Evolutionary conservation across 2,113 vertebrate genomes (phyloP), one percentile per base, ranked within the genome.

Genomic region (Equus przewalskii): DNA sequence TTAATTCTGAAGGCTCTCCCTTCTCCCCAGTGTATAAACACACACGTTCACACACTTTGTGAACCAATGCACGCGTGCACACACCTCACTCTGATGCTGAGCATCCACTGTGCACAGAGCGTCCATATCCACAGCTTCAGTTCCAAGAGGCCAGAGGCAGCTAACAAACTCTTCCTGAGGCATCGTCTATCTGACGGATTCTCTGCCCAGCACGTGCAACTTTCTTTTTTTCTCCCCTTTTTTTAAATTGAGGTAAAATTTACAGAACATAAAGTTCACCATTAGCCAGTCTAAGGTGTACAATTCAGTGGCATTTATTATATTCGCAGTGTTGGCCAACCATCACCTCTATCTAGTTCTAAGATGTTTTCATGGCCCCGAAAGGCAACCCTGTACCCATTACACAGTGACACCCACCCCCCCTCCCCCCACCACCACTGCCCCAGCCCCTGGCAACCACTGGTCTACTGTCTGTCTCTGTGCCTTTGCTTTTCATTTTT

Each of bases 1-100:
- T 51, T 22, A 56, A 65, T 82, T 78, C 85, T 67, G 46, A 84
- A 60, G 21, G 83, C 5, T 6, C 10, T 33, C 41, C 70, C 51
- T 67, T 58, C 18, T 16, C 26, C 28, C 41, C 12, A 0, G 21
- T 81, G 28, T 65, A 10, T 18, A 83, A 72, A 58, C 14, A 24
- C 28, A 78, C 14, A 11, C 44, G 26, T 3, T 6, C 1, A 10
- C 46, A 28, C 22, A 24, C 36, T 64, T 22, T 8, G 56, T 60
- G 72, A 67, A 8, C 36, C 28, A 3, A 36, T 6, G 16, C 9
- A 6, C 49, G 18, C 6, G 12, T 4, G 5, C 10, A 33, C 60
- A 33, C 9, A 2, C 19, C 24, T 21, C 4, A 0, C 7, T 26
- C 49, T 3, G 21, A 8, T 7, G 26, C 65, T 3, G 6, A 18